A percentile compares a stretch with the other conserved stretches of the same genome.
Conservation (phyloP, 2,113 vertebrate genomes). For the Ranitomeya imitator region DNA sequence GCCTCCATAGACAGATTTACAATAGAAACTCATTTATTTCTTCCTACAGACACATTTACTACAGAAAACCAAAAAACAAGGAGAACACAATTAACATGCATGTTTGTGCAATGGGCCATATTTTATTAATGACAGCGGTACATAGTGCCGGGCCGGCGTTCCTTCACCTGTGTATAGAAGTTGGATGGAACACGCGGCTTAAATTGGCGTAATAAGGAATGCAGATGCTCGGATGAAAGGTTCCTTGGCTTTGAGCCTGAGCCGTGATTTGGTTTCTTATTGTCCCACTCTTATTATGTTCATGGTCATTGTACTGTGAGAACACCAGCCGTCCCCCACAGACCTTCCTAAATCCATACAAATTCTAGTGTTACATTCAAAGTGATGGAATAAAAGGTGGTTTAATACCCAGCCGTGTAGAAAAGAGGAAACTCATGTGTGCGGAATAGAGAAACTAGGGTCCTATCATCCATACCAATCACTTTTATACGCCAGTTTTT, state of each 20-base stretch:
- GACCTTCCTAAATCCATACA: not conserved
- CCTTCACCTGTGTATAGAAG: not conserved
- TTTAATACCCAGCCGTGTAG: not conserved
- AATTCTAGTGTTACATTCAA: not conserved
- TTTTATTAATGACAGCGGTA: not conserved
- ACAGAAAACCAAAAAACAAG: not conserved
- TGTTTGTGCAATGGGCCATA: not conserved
- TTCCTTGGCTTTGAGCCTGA: not conserved
- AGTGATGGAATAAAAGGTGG: not conserved
- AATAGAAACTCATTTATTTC: not conserved
- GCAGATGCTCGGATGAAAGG: not conserved
- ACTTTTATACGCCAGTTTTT: not conserved
- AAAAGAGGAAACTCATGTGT: not conserved
- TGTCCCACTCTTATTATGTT: slow-evolving; percentile 7
- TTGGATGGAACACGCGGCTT: not conserved
- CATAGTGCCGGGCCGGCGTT: not conserved
- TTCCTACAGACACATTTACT: not conserved
- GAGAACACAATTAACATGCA: not conserved
- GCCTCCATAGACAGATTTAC: not conserved
- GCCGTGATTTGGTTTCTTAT: not conserved
- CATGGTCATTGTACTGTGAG: slow-evolving; percentile 11
- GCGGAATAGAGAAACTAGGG: not conserved
- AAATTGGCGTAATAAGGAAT: not conserved
- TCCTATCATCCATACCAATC: not conserved
- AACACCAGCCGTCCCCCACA: not conserved